Evolutionary conservation across 23 tunicate species (phyloP).

Genomic region (Botrylloides violaceus): DNA sequence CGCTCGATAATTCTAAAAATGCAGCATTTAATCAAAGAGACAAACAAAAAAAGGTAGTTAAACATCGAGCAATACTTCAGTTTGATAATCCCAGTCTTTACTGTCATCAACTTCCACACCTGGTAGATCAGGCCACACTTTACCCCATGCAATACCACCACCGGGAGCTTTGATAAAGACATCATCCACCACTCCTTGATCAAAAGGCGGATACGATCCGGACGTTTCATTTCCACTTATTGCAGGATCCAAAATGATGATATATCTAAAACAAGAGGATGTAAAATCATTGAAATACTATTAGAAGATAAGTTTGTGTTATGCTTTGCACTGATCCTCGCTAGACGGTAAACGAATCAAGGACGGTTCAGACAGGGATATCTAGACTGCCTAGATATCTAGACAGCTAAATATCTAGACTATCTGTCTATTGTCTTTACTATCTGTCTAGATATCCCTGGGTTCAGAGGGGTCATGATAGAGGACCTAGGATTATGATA

Average conservation of each 20-base stretch:
- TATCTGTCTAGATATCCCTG: too few species aligned
- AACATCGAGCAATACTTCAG: constrained; percentile 41
- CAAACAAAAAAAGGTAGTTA: neutral
- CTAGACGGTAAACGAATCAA: too few species aligned
- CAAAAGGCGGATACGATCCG: constrained; percentile 76
- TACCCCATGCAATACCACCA: constrained; percentile 89
- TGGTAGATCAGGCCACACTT: constrained; percentile 98
- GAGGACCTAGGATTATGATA: too few species aligned
- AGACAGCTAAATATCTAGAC: too few species aligned
- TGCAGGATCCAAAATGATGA: constrained; percentile 96
- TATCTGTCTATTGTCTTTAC: too few species aligned
- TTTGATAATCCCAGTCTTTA: constrained; percentile 74
- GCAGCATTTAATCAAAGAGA: neutral
- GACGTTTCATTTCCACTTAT: constrained; percentile 86
- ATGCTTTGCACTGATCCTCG: too few species aligned
- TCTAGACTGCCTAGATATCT: too few species aligned
- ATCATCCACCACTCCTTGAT: constrained; percentile 40
- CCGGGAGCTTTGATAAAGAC: constrained; percentile 65
- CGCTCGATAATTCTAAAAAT: constrained; percentile 62
- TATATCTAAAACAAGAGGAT: constrained; percentile 42
- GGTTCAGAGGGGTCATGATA: too few species aligned
- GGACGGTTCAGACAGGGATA: too few species aligned
- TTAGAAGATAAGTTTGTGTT: too few species aligned
- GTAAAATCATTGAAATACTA: too few species aligned
- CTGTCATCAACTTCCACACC: constrained; percentile 60